Base-by-base conservation (phyloP, 2,113 vertebrate species). In the Sula dactylatra region DNA sequence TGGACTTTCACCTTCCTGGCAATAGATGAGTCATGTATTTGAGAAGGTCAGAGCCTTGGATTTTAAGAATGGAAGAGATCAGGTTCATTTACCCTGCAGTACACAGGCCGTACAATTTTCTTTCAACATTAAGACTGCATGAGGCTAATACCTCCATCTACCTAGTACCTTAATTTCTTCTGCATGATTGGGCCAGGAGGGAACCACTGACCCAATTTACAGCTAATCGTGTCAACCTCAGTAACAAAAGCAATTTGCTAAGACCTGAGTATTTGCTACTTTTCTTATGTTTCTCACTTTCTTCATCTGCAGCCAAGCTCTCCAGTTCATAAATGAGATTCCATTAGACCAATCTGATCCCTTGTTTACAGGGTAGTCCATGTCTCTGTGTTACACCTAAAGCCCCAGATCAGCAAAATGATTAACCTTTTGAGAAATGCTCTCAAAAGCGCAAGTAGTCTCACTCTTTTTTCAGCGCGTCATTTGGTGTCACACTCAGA, bases 1-100 rank as follows among this genome's bases (percentile, higher is more conserved):
- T 12, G 18, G 72, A 71, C 55, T 93, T 96, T 90, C 79, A 86
- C 86, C 79, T 71, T 86, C 88, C 90, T 81, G 95, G 92, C 84
- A 69, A n/a, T 4, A 42, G 55, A 26, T 52, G 79, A 92, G 82
- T 90, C 88, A 62, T 1, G 44, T 36, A 19, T 2, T 83, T 59
- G 55, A 67, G 90, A 66, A 73, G 62, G 79, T 78, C 93, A 86
- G 29, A 62, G 79, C 82, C 49, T 70, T 45, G 76, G 71, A 52
- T 92, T 86, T 94, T 90, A 22, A 44, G 67, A 64, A 70, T 36
- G 65, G 90, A 86, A 42, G 49, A 58, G 16, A 64, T 36, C 0
- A 0, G 47, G 76, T 86, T 81, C 26, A 9, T 76, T 52, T 69
- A 58, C 47, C 36, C 49, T 79, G 55, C 38, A 64, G 72, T 42